Percentiles rank a stretch among this genome's conserved stretches.
These are phyloP conservation scores for Temnothorax longispinosus DNA, from an alignment of 1,140 invertebrate genomes.

Conservation along the genomic window DNA sequence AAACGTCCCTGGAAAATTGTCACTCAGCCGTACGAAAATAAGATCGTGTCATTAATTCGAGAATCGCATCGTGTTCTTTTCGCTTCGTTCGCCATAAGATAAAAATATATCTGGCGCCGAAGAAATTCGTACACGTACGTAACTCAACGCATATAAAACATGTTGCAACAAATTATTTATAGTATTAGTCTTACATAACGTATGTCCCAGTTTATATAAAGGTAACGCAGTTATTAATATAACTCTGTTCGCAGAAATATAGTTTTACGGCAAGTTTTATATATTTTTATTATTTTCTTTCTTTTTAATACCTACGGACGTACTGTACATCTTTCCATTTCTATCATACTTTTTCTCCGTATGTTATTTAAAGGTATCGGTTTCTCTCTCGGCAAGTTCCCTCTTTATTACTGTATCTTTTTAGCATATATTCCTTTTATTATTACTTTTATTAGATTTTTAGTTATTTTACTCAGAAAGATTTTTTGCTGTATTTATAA, in stretches of 20 bases:
- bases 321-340: neutral
- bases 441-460: neutral
- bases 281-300: neutral
- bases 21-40: constrained; percentile 38
- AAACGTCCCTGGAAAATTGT: constrained; percentile 38
- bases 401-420: neutral
- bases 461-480: neutral
- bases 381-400: neutral
- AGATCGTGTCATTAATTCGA: constrained; percentile 33
- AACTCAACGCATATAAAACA: neutral
- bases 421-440: neutral
- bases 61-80: neutral
- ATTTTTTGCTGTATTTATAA: neutral
- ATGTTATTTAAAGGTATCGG: neutral
- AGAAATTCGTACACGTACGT: constrained; percentile 16
- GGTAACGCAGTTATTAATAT: neutral
- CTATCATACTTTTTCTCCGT: neutral
- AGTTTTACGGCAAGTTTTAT: neutral
- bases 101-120: constrained; percentile 29
- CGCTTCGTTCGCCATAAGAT: constrained; percentile 2
- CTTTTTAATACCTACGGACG: neutral
- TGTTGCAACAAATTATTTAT: constrained; percentile 49
- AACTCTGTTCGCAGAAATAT: neutral
- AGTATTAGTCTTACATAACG: constrained; percentile 14
- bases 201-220: neutral